Evolutionary conservation across 2,113 vertebrate genomes (phyloP).

Genomic region (Toxotes jaculatrix): DNA sequence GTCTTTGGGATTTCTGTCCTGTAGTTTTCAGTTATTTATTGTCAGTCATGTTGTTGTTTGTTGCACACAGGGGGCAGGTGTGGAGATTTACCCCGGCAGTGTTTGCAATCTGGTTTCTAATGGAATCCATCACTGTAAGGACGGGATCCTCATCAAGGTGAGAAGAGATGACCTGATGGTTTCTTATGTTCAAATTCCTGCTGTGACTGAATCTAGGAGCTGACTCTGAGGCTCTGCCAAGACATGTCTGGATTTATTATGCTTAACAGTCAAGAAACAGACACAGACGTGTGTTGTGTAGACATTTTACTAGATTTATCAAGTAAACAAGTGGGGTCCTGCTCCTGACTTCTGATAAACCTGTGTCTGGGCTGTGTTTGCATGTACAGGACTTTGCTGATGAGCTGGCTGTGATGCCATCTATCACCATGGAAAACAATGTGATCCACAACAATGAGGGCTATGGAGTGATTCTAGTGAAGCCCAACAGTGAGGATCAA

Average conservation of each 20-base stretch:
- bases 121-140: constrained; percentile 95
- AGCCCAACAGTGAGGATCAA: constrained; percentile 78
- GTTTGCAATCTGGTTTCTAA: constrained; percentile 89
- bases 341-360: background rate
- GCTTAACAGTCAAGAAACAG: no score
- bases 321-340: no score
- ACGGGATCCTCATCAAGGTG: constrained; percentile 97
- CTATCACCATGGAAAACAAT: constrained; percentile 94
- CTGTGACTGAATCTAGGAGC: no score
- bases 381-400: constrained; percentile 90
- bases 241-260: no score
- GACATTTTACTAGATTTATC: no score
- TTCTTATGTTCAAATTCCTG: no score
- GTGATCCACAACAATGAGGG: constrained; percentile 96
- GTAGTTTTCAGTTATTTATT: background rate
- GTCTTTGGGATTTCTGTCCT: background rate
- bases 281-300: no score
- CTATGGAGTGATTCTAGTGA: constrained; percentile 93
- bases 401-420: constrained; percentile 88
- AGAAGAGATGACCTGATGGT: constrained; percentile 8
- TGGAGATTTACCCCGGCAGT: constrained; percentile 96
- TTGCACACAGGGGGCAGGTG: constrained; percentile 89
- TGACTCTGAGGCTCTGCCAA: no score
- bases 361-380: background rate
- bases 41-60: background rate